These are phyloP conservation scores for Anastatus disparis DNA, from an alignment of 1,140 invertebrate species.

Conservation along the genomic window DNA sequence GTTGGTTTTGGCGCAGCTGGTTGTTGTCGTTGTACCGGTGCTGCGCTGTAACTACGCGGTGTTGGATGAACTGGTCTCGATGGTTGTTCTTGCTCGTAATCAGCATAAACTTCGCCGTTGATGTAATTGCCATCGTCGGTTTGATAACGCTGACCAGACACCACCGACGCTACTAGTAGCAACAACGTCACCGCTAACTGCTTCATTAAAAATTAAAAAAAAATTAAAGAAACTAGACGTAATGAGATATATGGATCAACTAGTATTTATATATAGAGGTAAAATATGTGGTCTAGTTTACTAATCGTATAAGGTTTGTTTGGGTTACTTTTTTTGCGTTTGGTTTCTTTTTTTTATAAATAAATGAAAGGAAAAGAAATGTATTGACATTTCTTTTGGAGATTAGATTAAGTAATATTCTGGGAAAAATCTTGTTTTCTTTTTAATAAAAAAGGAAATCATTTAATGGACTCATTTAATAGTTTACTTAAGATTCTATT, in stretches of 20 bases:
- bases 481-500: no score
- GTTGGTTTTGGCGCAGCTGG: constrained; percentile 69
- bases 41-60: constrained; percentile 61
- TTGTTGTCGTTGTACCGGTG: constrained; percentile 58
- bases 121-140: constrained; percentile 57
- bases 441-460: no score
- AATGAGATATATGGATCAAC: neutral
- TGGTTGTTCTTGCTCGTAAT: constrained; percentile 65
- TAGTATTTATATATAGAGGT: no score
- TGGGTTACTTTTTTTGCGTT: no score
- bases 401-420: no score
- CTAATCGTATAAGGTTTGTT: no score
- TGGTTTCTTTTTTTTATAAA: no score
- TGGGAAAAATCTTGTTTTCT: no score
- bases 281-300: no score
- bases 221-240: neutral
- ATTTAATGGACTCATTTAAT: no score
- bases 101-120: constrained; percentile 68
- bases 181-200: constrained; percentile 63
- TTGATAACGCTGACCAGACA: constrained; percentile 59
- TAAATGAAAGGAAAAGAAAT: no score
- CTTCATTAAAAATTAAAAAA: neutral
- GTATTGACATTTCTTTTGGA: no score
- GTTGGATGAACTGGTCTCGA: constrained; percentile 68
- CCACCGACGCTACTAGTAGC: constrained; percentile 53